These are phyloP conservation scores for Hydropsyche tenuis DNA, from an alignment of 1,140 invertebrate genomes.

Conservation along the genomic window DNA sequence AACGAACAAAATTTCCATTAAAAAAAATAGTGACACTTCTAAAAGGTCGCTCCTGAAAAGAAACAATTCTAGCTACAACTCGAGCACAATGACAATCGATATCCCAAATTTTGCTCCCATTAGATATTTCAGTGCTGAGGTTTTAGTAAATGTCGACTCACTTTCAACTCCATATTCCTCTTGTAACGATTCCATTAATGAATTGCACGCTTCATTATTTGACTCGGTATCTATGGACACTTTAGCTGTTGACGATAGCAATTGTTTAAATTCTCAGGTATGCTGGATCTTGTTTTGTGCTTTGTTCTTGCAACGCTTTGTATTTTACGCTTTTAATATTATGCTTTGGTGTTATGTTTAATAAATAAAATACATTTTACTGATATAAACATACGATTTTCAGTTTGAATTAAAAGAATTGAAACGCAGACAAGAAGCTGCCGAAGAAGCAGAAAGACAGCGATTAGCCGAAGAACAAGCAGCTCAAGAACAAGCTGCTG, in stretches of 20 bases:
- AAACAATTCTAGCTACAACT: constrained; percentile 39
- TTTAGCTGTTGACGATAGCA: constrained; percentile 40
- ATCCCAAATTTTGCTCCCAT: constrained; percentile 19
- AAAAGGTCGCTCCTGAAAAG: neutral
- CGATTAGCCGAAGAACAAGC: constrained; percentile 66
- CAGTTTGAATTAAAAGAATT: constrained; percentile 98
- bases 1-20: neutral
- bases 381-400: constrained; percentile 34
- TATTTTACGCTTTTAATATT: too few species aligned
- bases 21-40: neutral
- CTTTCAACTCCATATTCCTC: constrained; percentile 3
- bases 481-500: constrained; percentile 62
- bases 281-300: constrained; percentile 49
- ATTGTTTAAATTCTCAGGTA: constrained; percentile 50
- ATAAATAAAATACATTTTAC: neutral
- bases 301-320: neutral
- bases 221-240: constrained; percentile 45
- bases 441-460: constrained; percentile 76
- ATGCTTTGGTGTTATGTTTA: neutral
- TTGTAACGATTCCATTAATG: constrained; percentile 37
- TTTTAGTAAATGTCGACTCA: constrained; percentile 32
- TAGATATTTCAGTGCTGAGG: constrained; percentile 44
- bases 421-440: constrained; percentile 85
- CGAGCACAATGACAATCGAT: constrained; percentile 11
- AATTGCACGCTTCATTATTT: constrained; percentile 44